These are phyloP conservation scores for Oconnorella tubifera DNA, from an alignment of 2,888 invertebrate species.

Conservation along the genomic window DNA sequence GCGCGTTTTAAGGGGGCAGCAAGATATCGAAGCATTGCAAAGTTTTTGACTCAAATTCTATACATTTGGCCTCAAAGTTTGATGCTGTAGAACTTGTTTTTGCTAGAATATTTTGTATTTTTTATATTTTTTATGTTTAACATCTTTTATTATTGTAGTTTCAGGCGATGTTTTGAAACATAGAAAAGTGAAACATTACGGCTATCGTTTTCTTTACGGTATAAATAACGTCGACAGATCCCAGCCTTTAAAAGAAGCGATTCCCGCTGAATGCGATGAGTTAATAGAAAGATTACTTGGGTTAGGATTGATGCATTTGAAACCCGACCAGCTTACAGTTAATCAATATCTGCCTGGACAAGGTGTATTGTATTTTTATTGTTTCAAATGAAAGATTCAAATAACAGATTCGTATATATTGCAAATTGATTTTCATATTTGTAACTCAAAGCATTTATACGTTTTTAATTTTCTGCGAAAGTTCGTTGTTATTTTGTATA, in stretches of 20 bases:
- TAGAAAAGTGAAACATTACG: conserved; percentile 82
- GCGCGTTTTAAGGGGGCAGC: no score
- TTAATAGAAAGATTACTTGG: conserved; percentile 64
- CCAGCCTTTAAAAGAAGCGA: conserved; percentile 63
- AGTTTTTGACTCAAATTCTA: no score
- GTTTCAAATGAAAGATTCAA: no score
- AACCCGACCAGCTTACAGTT: conserved; percentile 56
- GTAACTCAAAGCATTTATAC: no score
- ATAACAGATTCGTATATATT: no score
- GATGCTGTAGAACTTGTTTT: no score
- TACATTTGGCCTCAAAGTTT: no score
- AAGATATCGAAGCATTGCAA: no score
- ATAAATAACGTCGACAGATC: conserved; percentile 77
- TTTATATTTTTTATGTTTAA: conserved; percentile 5
- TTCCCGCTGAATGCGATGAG: conserved; percentile 70
- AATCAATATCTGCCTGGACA: conserved; percentile 59
- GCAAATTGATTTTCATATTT: no score
- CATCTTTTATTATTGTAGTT: conserved; percentile 24
- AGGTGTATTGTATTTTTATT: no score
- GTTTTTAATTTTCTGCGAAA: neutral
- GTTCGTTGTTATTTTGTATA: neutral
- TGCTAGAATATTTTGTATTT: neutral
- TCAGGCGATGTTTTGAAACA: conserved; percentile 63
- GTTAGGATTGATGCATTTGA: conserved; percentile 47
- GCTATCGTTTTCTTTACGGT: conserved; percentile 84